Evolutionary conservation across 2,797 vertebrate species (phyloP).

Genomic region (Todus mexicanus): DNA sequence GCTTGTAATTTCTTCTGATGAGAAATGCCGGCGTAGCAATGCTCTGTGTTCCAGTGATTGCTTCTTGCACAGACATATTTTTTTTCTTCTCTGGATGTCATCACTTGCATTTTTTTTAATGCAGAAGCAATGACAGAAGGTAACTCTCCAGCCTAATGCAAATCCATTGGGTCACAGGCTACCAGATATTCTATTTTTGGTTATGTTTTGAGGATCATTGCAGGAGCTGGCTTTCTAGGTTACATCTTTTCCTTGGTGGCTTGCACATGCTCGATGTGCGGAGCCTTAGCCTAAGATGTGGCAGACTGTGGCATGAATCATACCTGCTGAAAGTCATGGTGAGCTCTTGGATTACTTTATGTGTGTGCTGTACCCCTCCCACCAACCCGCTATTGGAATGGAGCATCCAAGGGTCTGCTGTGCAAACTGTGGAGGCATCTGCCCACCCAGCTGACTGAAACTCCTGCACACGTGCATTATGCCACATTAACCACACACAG

Average conservation of each 20-base stretch:
- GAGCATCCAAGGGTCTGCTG: background rate
- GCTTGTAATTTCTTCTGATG: background rate
- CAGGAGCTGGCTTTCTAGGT: background rate
- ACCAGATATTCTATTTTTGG: background rate
- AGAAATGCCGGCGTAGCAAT: background rate
- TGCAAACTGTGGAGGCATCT: background rate
- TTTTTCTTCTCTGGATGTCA: background rate
- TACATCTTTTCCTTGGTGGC: background rate
- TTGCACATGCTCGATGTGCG: background rate
- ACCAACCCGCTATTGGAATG: background rate
- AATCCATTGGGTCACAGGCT: background rate
- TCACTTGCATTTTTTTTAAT: background rate
- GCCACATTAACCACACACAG: fast-evolving
- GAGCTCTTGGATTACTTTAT: background rate
- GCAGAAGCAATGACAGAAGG: background rate
- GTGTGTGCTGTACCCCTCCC: background rate
- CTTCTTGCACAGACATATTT: background rate
- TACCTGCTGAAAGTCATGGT: background rate
- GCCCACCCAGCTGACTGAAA: background rate
- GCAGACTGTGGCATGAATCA: background rate
- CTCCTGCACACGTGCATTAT: background rate
- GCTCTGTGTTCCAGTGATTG: background rate
- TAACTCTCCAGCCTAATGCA: background rate
- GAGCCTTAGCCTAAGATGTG: background rate
- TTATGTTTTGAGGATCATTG: background rate